Evolutionary conservation across 2,797 vertebrate genomes (phyloP).

Genomic region (Acropternis orthonyx): DNA sequence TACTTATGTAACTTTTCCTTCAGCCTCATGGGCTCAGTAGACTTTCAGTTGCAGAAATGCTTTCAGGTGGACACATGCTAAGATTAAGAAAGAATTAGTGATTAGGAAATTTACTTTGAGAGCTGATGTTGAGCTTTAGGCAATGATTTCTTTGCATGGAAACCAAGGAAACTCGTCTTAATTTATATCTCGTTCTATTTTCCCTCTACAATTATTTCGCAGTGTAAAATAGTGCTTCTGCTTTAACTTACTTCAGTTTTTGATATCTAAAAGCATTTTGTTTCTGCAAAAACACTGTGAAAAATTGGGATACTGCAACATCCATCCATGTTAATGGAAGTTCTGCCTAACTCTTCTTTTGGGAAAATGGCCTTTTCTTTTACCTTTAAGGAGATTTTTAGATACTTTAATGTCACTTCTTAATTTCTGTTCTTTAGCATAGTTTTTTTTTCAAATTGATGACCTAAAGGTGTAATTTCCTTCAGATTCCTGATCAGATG

Average conservation of each 20-base stretch:
- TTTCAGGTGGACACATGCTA: neutral
- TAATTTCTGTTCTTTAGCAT: neutral
- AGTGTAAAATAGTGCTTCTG: neutral
- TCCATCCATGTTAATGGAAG: neutral
- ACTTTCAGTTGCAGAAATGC: neutral
- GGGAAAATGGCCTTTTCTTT: neutral
- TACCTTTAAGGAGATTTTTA: neutral
- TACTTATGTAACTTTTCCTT: neutral
- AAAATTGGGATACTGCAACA: neutral
- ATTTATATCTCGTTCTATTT: no score
- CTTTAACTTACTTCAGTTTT: neutral
- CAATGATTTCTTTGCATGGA: neutral
- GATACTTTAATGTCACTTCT: neutral
- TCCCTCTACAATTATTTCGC: neutral
- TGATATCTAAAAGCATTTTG: neutral
- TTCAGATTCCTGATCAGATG: constrained; percentile 96
- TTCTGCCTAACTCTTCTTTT: neutral
- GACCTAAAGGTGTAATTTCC: neutral
- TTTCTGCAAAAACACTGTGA: neutral
- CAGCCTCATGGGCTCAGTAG: neutral
- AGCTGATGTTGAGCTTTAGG: neutral
- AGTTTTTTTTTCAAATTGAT: neutral
- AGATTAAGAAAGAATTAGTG: neutral
- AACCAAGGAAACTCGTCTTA: neutral
- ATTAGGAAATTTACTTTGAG: neutral